phyloP scores from a whole-genome alignment of 2,113 vertebrate genomes.

The Gallinago media region DNA sequence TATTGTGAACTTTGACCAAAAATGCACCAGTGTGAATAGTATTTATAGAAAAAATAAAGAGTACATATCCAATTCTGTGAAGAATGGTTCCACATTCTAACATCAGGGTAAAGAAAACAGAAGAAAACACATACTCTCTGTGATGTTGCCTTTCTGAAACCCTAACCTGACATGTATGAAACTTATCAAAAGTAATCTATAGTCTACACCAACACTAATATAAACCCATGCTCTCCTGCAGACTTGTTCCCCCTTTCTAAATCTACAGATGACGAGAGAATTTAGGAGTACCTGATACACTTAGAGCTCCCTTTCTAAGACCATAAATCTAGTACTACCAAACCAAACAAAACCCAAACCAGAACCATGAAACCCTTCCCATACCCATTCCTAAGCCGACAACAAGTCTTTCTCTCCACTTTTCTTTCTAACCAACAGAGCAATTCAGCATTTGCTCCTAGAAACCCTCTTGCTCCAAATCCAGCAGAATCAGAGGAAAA shows the following conservation, averaged over 20 bases:
- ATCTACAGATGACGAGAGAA: background rate
- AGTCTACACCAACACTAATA: background rate
- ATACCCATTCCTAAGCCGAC: background rate
- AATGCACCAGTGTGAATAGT: background rate
- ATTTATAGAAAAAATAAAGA: background rate
- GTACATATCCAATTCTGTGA: background rate
- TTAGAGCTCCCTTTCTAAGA: background rate
- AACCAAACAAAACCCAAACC: background rate
- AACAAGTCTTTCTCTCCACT: background rate
- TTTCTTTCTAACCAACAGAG: too few species aligned
- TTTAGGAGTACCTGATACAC: background rate
- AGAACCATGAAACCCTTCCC: background rate
- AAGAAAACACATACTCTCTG: background rate
- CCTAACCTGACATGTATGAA: background rate
- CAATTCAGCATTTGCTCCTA: background rate
- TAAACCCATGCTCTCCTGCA: background rate
- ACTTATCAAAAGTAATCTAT: background rate
- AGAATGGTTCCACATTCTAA: background rate
- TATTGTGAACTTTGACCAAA: background rate
- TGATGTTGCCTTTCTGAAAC: background rate
- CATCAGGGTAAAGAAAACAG: background rate
- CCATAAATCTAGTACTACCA: background rate
- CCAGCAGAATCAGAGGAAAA: background rate
- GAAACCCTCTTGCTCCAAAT: background rate
- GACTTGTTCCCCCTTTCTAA: background rate